Base-by-base conservation (phyloP, 2,797 vertebrate species). In the Zenarchopterus dispar region DNA sequence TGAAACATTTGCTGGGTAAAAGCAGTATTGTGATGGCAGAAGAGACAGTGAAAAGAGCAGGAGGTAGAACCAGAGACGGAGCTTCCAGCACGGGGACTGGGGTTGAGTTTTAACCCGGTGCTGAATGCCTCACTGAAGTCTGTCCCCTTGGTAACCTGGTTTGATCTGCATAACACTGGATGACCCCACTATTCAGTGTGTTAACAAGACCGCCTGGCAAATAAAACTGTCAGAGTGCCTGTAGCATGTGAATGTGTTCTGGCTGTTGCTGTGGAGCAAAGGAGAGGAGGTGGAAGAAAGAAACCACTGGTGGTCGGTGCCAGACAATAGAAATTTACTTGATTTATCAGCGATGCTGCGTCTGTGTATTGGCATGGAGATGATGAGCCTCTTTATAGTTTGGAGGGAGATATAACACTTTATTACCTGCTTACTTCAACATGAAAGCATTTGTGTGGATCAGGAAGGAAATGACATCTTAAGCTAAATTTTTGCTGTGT, bases 121-220 rank as follows among this genome's bases (percentile, higher is more conserved):
- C 60, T 89, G 81, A 88, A 78, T 89, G 88, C 65, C 89, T 84
- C 66, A 41, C 75, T 91, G 90, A 89, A 59, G 84, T 90, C 88
- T 92, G 93, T 71, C 31, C 92, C 92, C 89, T 86, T 61, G 83
- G 89, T 94, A 94, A 95, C 92, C 95, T 88, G 85, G 88, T 88
- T 80, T 72, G 68, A 95, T 94, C 93, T 95, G 82, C 94, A 94
- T 95, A 90, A 91, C 92, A 93, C 89, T 92, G 87, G 90, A 81
- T 63, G 24, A 54, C 73, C 67, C 56, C 53, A 69, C 89, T 86
- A 87, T 94, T 94, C 88, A 88, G 81, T 87, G 89, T 93, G 89
- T 94, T 94, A 95, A 95, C 91, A 93, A 94, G 92, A 86, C 81
- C 78, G 87, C 84, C 81, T 72, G 71, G 93, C 90, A 92, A 93